Percentiles rank a stretch among this genome's conserved stretches.
phyloP scores from a whole-genome alignment of 1,140 invertebrate species.

The Steinernema khuongi region DNA sequence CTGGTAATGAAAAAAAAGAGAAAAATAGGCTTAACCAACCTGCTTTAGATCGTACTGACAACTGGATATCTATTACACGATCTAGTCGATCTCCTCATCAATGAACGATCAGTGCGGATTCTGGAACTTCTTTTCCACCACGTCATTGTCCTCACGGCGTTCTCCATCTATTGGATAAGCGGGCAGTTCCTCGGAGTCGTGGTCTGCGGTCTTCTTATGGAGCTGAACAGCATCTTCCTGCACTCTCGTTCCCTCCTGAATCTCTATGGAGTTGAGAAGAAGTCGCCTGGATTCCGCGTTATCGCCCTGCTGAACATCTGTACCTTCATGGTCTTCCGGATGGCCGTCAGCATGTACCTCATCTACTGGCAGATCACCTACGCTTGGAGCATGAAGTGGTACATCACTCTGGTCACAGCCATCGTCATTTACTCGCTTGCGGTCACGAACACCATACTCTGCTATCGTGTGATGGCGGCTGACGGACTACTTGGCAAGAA shows the following conservation, averaged over 20 bases:
- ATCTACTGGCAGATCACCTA: slow-evolving; percentile 44
- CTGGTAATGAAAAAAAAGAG: slow-evolving; percentile 3
- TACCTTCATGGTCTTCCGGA: slow-evolving; percentile 54
- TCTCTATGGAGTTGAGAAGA: slow-evolving; percentile 49
- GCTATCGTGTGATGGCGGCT: slow-evolving; percentile 55
- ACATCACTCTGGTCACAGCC: slow-evolving; percentile 38
- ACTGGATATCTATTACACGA: slow-evolving; percentile 54
- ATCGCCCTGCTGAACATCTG: slow-evolving; percentile 53
- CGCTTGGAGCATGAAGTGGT: slow-evolving; percentile 32
- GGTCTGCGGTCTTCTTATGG: slow-evolving; percentile 54
- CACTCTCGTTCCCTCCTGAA: slow-evolving; percentile 53
- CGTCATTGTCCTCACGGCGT: slow-evolving; percentile 51
- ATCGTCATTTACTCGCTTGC: slow-evolving; percentile 42
- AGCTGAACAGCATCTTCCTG: slow-evolving; percentile 54
- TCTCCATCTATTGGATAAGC: slow-evolving; percentile 42
- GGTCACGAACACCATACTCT: slow-evolving; percentile 52
- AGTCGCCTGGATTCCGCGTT: slow-evolving; percentile 51
- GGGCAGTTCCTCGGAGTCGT: slow-evolving; percentile 50
- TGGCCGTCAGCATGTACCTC: slow-evolving; percentile 49
- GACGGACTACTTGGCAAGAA: slow-evolving; percentile 52
- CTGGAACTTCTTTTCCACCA: slow-evolving; percentile 57
- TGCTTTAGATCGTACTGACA: slow-evolving; percentile 49
- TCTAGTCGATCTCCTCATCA: slow-evolving; percentile 52
- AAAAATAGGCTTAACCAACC: not conserved
- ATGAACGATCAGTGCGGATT: slow-evolving; percentile 53